A percentile compares a stretch with the other conserved stretches of the same genome.
Evolutionary conservation across 2,888 invertebrate genomes (phyloP).

Genomic region (Pollenia amentaria): DNA sequence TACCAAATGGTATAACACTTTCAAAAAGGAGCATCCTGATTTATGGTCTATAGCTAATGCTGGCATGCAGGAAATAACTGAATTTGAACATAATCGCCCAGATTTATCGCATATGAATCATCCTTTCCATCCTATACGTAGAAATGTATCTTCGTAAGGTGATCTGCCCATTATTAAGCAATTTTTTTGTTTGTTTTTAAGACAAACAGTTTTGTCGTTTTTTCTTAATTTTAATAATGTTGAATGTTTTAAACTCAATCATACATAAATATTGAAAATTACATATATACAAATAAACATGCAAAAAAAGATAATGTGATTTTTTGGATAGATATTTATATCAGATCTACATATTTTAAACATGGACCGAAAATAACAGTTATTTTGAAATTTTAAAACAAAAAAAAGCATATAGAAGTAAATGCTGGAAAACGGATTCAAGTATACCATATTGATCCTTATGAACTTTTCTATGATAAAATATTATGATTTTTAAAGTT

Average conservation of each 20-base stretch:
- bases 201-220: conserved; percentile 29
- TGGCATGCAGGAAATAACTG: conserved; percentile 89
- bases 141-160: conserved; percentile 79
- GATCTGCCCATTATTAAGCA: neutral
- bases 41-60: conserved; percentile 89
- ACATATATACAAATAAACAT: neutral
- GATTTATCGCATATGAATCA: conserved; percentile 89
- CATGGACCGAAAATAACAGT: no score
- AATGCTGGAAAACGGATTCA: no score
- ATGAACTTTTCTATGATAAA: no score
- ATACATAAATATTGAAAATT: neutral
- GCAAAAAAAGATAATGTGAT: neutral
- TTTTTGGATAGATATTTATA: no score
- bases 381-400: no score
- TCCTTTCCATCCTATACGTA: conserved; percentile 90
- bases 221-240: conserved; percentile 13
- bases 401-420: no score
- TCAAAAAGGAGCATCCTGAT: conserved; percentile 88
- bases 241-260: conserved; percentile 22
- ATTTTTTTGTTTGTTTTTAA: neutral
- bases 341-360: no score
- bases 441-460: no score
- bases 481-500: no score
- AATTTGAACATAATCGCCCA: conserved; percentile 90
- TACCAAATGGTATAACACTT: conserved; percentile 89